These are phyloP conservation scores for Clusia tigrina DNA, from an alignment of 2,888 invertebrate genomes.

Conservation along the genomic window DNA sequence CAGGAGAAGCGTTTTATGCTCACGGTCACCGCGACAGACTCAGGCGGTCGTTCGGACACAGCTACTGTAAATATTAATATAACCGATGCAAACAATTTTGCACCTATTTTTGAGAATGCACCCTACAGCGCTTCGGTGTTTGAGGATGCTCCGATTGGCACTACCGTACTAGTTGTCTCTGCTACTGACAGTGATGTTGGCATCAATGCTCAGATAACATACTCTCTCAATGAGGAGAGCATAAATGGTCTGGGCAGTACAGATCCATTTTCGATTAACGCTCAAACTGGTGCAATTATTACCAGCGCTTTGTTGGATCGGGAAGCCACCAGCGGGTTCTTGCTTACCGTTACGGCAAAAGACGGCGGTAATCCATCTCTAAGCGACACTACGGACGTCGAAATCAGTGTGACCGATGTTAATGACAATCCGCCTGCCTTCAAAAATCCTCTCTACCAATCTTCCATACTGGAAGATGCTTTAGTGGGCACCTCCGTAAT, in stretches of 20 bases:
- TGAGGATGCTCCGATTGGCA: slow-evolving; percentile 92
- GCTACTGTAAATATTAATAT: slow-evolving; percentile 92
- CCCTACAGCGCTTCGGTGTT: slow-evolving; percentile 90
- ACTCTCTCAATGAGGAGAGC: slow-evolving; percentile 76
- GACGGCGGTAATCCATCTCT: slow-evolving; percentile 92
- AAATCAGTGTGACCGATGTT: slow-evolving; percentile 93
- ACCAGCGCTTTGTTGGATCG: slow-evolving; percentile 87
- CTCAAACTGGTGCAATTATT: slow-evolving; percentile 91
- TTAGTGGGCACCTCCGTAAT: slow-evolving; percentile 80
- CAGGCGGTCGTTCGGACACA: slow-evolving; percentile 86
- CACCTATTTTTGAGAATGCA: slow-evolving; percentile 91
- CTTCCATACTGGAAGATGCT: slow-evolving; percentile 87
- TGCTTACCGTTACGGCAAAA: slow-evolving; percentile 89
- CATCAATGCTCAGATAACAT: slow-evolving; percentile 88
- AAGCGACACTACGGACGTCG: slow-evolving; percentile 94
- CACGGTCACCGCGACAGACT: slow-evolving; percentile 88
- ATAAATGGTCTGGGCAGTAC: slow-evolving; percentile 68
- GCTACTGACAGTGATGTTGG: slow-evolving; percentile 96
- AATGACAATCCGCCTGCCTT: slow-evolving; percentile 95
- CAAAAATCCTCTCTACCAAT: slow-evolving; percentile 81
- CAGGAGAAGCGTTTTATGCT: slow-evolving; percentile 87
- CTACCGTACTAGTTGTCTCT: slow-evolving; percentile 89
- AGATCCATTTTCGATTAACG: slow-evolving; percentile 85
- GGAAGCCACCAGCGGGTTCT: slow-evolving; percentile 81
- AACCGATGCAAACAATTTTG: slow-evolving; percentile 93